Evolutionary conservation across 2,888 invertebrate genomes (phyloP), one percentile per base, ranked within the genome.

Genomic region (Watsonalla binaria): DNA sequence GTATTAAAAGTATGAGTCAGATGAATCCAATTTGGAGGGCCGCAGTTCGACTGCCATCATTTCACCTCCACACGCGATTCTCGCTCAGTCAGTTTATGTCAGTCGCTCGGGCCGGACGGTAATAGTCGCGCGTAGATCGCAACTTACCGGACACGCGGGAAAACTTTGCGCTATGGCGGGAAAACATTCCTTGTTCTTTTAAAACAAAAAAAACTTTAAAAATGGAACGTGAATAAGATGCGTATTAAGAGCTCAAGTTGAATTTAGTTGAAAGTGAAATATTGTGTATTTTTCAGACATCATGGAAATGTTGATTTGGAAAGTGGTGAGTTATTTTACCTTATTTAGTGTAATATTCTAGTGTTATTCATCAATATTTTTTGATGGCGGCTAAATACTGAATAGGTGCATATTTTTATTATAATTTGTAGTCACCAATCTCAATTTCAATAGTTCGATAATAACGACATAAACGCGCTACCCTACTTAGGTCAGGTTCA

Each of bases 141-240:
- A 51, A 55, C 48, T 54, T 51, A 61, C 60, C 70, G 72, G 72
- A 62, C 63, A 62, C 79, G 84, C 86, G 87, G 75, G 72, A 78
- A 75, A 87, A 84, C 76, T 87, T 87, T 77, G 70, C 79, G 78
- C 55, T 58, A 84, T 86, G 86, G 80, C 84, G 85, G 79, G 81
- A 83, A 84, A 79, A 71, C 70, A 62, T 60, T 64, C 58, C 54
- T 47, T 42, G 46, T 51, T 45, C 46, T 59, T 55, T 52, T 45
- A 54, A 56, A 52, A 54, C 45, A 37, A 50, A 56, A 60, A 39
- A 52, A 35, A 53, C 9, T 46, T 55, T 50, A 54, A 55, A 52
- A 46, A 42, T 11, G 42, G 11, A 8, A 8, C 42, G 11, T 42
- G 2, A 42, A 42, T 42, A 42, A 11, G 5, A 11, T 11, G 5